Base-by-base conservation (phyloP, 64 coral and sea anemone genomes). In the Catalaphyllia jardinei region DNA sequence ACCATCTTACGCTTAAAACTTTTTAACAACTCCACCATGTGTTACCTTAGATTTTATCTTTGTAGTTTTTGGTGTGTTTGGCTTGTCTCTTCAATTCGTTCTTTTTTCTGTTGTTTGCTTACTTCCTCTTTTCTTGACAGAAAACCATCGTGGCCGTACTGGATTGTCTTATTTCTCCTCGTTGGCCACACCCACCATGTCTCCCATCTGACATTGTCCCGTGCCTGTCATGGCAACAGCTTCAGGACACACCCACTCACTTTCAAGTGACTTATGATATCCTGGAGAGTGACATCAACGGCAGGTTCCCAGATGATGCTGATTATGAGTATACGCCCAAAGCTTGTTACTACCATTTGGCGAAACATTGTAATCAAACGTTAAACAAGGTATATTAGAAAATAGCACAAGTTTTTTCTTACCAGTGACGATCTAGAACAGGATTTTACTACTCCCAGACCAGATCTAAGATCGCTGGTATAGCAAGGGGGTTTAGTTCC, bases 171-270 rank as follows among this genome's bases (percentile, higher is more conserved):
- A 73, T 92, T 52, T 75, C 86, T 62, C 90, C 90, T 24, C 79
- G 86, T 16, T 92, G 90, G 90, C 90, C 90, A 1, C 76, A 92
- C 52, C 90, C 90, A 8, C 73, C 76, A 16, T 87, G 90, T 31
- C 83, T 92, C 20, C 83, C 84, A 15, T 87, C 62, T 18, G 82
- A 87, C 28, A 79, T 76, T 22, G 86, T 86, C 12, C 67, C 72
- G n/a, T 74, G 79, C 24, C 62, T 84, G 24, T 84, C 84, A 19
- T 92, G 90, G 90, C 38, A 79, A 30, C 52, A 78, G 4, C 73
- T 92, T 57, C 82, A 87, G 12, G 90, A 92, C 62, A 84, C 75
- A 28, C 90, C 90, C 22, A 92, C 90, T 35, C 90, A 92, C 38
- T 80, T 92, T 79, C 73, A 92, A 11, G 57, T 92, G 6, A 69